Evolutionary conservation across 2,888 invertebrate species (phyloP).

Genomic region (Caenorhabditis zanzibari): DNA sequence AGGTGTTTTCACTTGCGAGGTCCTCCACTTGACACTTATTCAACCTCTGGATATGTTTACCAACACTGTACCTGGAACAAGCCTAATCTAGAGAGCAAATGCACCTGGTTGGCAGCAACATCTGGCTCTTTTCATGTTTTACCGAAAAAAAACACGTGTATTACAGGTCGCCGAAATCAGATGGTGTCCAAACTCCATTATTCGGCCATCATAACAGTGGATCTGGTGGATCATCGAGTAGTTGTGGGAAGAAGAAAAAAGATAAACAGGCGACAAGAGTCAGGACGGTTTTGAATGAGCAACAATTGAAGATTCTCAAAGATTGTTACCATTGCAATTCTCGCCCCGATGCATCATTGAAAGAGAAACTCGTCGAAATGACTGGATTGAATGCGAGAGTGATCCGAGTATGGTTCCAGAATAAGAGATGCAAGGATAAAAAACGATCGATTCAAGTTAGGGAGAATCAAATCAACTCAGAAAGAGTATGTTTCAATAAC

Average conservation of each 20-base stretch:
- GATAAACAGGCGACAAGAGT: conserved; percentile 93
- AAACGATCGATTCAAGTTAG: conserved; percentile 97
- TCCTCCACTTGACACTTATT: conserved; percentile 49
- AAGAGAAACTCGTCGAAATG: conserved; percentile 99
- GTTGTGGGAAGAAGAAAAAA: conserved; percentile 85
- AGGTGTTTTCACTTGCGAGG: conserved; percentile 28
- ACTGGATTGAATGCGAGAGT: conserved; percentile 96
- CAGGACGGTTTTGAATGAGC: conserved; percentile 98
- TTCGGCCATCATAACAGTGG: conserved; percentile 41
- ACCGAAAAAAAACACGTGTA: conserved; percentile 34
- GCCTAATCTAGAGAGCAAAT: conserved; percentile 65
- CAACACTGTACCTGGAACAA: conserved; percentile 16
- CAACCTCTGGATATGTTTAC: conserved; percentile 23
- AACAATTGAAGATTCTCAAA: conserved; percentile 96
- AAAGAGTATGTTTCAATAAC: conserved; percentile 89
- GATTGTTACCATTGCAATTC: conserved; percentile 99
- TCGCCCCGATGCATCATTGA: conserved; percentile 98
- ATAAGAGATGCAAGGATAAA: conserved; percentile 97
- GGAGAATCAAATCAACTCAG: conserved; percentile 95
- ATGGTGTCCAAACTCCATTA: conserved; percentile 64
- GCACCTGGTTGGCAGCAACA: conserved; percentile 64
- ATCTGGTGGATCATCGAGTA: conserved; percentile 56
- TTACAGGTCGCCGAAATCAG: conserved; percentile 73
- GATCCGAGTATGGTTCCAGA: conserved; percentile 98
- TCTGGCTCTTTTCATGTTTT: conserved; percentile 23